phyloP scores from a whole-genome alignment of 2,888 invertebrate species.

The Exephanes ischioxanthus region DNA sequence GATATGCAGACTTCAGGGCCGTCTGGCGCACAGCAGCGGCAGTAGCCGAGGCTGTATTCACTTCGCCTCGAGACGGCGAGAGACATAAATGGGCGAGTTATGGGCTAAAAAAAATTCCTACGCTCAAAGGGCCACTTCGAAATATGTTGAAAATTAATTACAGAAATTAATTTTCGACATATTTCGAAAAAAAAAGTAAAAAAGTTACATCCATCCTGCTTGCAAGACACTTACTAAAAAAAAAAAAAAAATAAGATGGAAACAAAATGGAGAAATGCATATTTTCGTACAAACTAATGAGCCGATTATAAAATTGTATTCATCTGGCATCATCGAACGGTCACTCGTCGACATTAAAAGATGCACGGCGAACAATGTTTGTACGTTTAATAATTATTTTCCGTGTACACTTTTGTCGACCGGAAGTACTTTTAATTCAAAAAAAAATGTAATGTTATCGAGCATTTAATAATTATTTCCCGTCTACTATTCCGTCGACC shows the following conservation, averaged over 20 bases:
- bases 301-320: not conserved
- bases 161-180: not conserved
- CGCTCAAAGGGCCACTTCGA: not conserved
- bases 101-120: not conserved
- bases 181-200: not conserved
- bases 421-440: too few species aligned
- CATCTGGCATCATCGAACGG: not conserved
- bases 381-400: too few species aligned
- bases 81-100: slow-evolving; percentile 31
- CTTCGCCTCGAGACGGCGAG: slow-evolving; percentile 44
- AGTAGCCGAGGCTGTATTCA: slow-evolving; percentile 44
- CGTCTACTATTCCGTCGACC: too few species aligned
- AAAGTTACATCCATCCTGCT: not conserved
- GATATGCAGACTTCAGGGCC: slow-evolving; percentile 66
- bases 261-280: not conserved
- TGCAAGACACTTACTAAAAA: not conserved
- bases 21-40: slow-evolving; percentile 54
- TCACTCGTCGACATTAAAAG: too few species aligned
- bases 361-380: too few species aligned
- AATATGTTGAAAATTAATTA: not conserved
- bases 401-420: too few species aligned
- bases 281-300: not conserved
- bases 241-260: not conserved
- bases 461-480: not conserved
- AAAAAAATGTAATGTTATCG: not conserved